These are phyloP conservation scores for Danionella cerebrum DNA, from an alignment of 2,113 vertebrate species.

Conservation along the genomic window DNA sequence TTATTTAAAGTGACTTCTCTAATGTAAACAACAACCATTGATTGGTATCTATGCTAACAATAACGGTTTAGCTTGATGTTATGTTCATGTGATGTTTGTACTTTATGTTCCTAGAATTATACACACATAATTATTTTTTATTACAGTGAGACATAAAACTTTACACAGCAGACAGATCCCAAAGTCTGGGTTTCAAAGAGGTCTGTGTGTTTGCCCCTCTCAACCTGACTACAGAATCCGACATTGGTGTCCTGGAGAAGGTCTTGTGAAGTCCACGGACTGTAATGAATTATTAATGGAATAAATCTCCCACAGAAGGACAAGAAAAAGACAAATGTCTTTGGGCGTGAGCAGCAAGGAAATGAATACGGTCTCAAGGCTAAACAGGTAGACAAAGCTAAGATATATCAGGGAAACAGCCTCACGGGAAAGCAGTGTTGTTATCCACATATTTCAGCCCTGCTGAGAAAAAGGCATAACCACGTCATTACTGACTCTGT, in stretches of 20 bases:
- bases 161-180: background rate
- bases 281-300: slow-evolving; percentile 40
- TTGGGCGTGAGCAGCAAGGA: slow-evolving; percentile 20
- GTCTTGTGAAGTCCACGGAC: slow-evolving; percentile 22
- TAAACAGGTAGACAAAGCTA: background rate
- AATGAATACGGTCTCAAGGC: slow-evolving; percentile 33
- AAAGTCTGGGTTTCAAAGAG: background rate
- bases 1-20: too few relatives aligned
- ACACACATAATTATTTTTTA: background rate
- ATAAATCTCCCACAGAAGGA: slow-evolving; percentile 40
- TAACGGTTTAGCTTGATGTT: too few relatives aligned
- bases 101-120: too few relatives aligned
- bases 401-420: slow-evolving; percentile 15
- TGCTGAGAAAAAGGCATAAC: background rate
- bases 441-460: background rate
- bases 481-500: background rate
- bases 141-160: background rate
- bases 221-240: slow-evolving; percentile 2
- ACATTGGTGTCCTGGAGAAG: slow-evolving; percentile 14
- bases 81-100: too few relatives aligned
- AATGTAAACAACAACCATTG: too few relatives aligned
- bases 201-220: background rate
- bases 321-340: slow-evolving; percentile 36
- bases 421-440: background rate
- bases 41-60: too few relatives aligned